These are phyloP conservation scores for Egretta garzetta DNA, from an alignment of 2,113 vertebrate species.

Conservation along the genomic window DNA sequence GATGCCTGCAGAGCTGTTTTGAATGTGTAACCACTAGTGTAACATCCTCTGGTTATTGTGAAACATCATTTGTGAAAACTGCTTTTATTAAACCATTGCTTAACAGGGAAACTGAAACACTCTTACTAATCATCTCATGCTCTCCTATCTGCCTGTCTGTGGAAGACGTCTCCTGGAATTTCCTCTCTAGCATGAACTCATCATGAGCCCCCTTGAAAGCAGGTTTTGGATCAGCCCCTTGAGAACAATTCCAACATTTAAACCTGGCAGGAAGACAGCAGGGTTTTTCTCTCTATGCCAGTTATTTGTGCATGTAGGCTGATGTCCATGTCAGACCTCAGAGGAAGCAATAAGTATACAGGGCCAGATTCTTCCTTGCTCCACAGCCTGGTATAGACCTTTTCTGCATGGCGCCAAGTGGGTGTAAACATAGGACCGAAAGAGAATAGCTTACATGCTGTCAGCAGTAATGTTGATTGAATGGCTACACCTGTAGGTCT, in stretches of 20 bases:
- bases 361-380: neutral
- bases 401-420: neutral
- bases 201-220: neutral
- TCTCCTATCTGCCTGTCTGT: neutral
- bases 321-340: neutral
- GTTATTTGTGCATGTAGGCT: accelerated
- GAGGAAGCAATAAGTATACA: neutral
- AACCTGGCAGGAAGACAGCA: neutral
- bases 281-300: neutral
- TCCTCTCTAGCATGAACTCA: neutral
- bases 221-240: neutral
- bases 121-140: constrained; percentile 25
- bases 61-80: constrained; percentile 42
- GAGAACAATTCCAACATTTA: neutral
- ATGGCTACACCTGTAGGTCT: neutral
- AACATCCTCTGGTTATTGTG: constrained; percentile 37
- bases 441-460: neutral
- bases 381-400: neutral
- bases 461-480: neutral
- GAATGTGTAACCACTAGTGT: constrained; percentile 24
- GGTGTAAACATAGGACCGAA: neutral
- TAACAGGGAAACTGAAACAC: constrained; percentile 35
- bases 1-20: constrained; percentile 22
- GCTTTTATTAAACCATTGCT: constrained; percentile 41
- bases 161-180: neutral